These are phyloP conservation scores for Metridium senile DNA, from an alignment of 92 coral and sea anemone species.

Conservation along the genomic window DNA sequence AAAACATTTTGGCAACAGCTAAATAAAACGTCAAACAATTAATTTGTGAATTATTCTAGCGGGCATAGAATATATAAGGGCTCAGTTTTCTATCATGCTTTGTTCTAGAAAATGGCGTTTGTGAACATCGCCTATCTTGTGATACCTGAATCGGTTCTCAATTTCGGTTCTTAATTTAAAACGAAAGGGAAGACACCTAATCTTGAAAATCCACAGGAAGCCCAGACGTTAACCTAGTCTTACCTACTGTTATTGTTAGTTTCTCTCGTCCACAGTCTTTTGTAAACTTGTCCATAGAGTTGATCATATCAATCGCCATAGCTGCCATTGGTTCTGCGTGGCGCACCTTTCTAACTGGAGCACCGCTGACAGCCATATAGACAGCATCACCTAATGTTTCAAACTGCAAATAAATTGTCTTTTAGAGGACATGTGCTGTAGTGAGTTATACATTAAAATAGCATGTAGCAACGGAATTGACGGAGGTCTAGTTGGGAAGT, in stretches of 20 bases:
- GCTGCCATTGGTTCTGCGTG: conserved; percentile 90
- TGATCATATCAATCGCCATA: conserved; percentile 84
- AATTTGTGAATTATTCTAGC: too few species aligned
- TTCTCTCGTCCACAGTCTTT: conserved; percentile 46
- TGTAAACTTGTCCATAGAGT: conserved; percentile 49
- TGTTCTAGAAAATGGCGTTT: too few species aligned
- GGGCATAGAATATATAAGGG: too few species aligned
- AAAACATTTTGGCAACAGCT: too few species aligned
- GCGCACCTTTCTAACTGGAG: conserved; percentile 66
- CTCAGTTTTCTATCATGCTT: too few species aligned
- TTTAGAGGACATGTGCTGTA: neutral
- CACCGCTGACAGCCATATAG: conserved; percentile 93
- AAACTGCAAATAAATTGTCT: conserved; percentile 42
- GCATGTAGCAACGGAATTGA: neutral
- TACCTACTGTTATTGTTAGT: conserved; percentile 72
- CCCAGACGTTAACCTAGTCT: neutral
- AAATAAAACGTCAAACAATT: too few species aligned
- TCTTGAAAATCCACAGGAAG: too few species aligned
- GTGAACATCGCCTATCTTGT: too few species aligned
- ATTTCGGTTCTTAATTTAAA: too few species aligned
- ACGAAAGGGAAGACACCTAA: too few species aligned
- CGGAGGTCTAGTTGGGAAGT: too few species aligned
- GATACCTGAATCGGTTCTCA: too few species aligned
- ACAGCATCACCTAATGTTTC: conserved; percentile 89
- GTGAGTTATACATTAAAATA: neutral